Conservation (phyloP, 2,113 vertebrate species). For the Microcebus ravelobensis region DNA sequence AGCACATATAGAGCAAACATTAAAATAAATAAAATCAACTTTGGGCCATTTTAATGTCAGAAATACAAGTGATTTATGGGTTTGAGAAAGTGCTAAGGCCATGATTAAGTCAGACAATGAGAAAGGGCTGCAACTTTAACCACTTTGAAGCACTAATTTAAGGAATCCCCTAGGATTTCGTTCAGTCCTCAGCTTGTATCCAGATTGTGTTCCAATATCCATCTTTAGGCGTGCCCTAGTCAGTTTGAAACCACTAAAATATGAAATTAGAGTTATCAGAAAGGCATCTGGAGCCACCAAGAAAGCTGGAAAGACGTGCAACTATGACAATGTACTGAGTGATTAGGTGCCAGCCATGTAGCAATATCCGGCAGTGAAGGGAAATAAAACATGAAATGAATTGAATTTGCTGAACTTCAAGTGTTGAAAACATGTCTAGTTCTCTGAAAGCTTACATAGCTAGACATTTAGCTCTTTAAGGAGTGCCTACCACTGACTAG, state of each 20-base stretch:
- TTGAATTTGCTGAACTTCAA: not conserved
- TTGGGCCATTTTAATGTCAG: not conserved
- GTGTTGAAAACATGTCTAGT: not conserved
- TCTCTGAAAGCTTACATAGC: not conserved
- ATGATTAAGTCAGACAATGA: not conserved
- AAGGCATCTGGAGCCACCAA: not conserved
- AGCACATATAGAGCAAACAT: not conserved
- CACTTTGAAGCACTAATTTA: not conserved
- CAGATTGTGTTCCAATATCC: not conserved
- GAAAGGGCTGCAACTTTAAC: not conserved
- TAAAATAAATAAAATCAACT: conserved; percentile 1
- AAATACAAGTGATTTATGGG: not conserved
- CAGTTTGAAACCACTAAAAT: not conserved
- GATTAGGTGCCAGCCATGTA: not conserved
- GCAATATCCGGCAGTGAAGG: not conserved
- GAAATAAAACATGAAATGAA: not conserved
- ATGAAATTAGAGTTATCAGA: not conserved
- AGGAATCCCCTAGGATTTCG: not conserved
- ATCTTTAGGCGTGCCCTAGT: not conserved
- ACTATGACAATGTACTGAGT: not conserved
- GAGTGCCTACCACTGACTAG: not conserved
- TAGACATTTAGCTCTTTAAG: not conserved
- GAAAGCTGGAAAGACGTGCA: not conserved
- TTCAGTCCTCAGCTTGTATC: not conserved
- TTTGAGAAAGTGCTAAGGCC: not conserved